phyloP scores from a whole-genome alignment of 2,797 vertebrate genomes.

The Odontamblyopus rebecca region DNA sequence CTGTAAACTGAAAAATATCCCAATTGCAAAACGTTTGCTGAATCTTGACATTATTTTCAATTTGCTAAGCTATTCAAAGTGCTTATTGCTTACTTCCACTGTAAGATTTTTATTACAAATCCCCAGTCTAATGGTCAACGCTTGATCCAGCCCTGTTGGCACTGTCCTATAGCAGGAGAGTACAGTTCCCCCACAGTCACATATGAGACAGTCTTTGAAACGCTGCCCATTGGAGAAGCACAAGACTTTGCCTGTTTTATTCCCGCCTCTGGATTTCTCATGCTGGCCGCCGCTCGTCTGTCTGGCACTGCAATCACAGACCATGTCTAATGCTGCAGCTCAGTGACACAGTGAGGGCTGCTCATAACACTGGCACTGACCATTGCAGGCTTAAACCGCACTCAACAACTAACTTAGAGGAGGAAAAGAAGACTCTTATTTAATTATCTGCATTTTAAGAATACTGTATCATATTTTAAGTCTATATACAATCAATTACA shows the following conservation, averaged over 20 bases:
- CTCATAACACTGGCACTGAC: constrained; percentile 21
- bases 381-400: constrained; percentile 14
- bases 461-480: background rate
- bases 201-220: constrained; percentile 55
- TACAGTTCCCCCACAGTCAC: constrained; percentile 20
- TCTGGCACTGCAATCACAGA: constrained; percentile 43
- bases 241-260: constrained; percentile 56
- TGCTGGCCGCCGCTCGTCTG: constrained; percentile 46
- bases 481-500: background rate
- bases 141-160: constrained; percentile 13
- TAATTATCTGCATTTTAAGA: background rate
- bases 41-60: background rate
- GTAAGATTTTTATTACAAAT: constrained; percentile 22
- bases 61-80: too few species aligned
- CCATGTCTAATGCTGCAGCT: constrained; percentile 37
- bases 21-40: too few species aligned
- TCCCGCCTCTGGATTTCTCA: constrained; percentile 21
- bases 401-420: constrained; percentile 1
- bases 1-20: too few species aligned
- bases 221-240: constrained; percentile 36
- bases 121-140: constrained; percentile 22
- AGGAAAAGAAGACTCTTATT: background rate
- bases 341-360: constrained; percentile 20
- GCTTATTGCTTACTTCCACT: background rate
- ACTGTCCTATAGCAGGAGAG: constrained; percentile 22